Percentiles rank a stretch among this genome's conserved stretches.
These are phyloP conservation scores for Drosophila lacicola DNA, from an alignment of 2,888 invertebrate species.

Conservation along the genomic window DNA sequence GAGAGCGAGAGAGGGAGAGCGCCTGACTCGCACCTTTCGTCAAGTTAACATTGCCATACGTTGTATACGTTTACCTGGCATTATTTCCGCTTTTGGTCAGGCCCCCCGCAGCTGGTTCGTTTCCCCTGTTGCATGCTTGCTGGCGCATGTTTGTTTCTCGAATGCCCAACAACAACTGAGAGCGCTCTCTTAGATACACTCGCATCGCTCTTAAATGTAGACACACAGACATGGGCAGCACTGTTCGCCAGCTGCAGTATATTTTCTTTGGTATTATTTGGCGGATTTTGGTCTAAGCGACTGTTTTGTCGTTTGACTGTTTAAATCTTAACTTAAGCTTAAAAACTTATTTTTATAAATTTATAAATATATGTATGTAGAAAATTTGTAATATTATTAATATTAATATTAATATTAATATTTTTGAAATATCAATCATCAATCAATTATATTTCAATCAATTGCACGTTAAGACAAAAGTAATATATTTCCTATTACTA, in stretches of 20 bases:
- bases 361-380: no score
- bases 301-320: no score
- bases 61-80: constrained; percentile 38
- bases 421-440: no score
- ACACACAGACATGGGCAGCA: constrained; percentile 38
- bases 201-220: constrained; percentile 21
- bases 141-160: constrained; percentile 42
- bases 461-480: no score
- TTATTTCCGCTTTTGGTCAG: constrained; percentile 23
- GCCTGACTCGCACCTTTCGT: constrained; percentile 54
- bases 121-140: constrained; percentile 28
- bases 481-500: no score
- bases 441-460: no score
- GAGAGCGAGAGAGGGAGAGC: constrained; percentile 3
- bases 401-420: no score
- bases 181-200: background rate
- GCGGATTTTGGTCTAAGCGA: background rate
- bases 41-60: constrained; percentile 54
- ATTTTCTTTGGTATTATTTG: constrained; percentile 28
- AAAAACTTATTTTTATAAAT: no score
- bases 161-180: constrained; percentile 24
- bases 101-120: constrained; percentile 19
- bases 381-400: no score
- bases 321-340: no score
- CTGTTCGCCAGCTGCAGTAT: constrained; percentile 22